phyloP scores from a whole-genome alignment of 2,797 vertebrate genomes.

The Phoeniculus purpureus region DNA sequence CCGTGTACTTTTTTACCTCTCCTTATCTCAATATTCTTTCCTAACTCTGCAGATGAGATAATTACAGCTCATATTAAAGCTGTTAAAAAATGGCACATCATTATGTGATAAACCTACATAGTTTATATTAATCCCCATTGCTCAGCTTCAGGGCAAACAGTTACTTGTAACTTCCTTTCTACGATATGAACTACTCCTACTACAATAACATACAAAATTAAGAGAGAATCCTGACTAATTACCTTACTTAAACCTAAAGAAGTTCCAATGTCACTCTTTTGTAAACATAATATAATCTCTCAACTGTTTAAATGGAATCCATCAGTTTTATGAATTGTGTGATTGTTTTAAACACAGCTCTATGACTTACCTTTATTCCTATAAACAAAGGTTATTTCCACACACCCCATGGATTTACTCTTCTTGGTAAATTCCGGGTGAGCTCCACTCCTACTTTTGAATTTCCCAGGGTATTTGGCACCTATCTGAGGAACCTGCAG shows the following conservation, averaged over 20 bases:
- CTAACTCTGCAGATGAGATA: slow-evolving; percentile 47
- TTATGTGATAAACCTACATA: background rate
- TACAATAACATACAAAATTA: slow-evolving; percentile 32
- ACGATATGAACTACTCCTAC: background rate
- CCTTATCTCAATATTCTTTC: slow-evolving; percentile 37
- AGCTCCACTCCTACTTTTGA: background rate
- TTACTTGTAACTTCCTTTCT: slow-evolving; percentile 30
- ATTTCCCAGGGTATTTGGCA: background rate
- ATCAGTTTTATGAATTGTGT: background rate
- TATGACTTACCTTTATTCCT: background rate
- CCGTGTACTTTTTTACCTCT: slow-evolving; percentile 14
- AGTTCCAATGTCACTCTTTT: background rate
- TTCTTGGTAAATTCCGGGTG: background rate
- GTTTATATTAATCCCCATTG: slow-evolving; percentile 46
- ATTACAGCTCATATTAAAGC: slow-evolving; percentile 51
- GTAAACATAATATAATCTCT: background rate
- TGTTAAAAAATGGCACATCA: slow-evolving; percentile 20
- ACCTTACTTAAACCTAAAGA: slow-evolving; percentile 3
- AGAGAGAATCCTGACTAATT: background rate
- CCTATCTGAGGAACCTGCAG: slow-evolving; percentile 19
- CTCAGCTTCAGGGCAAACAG: slow-evolving; percentile 42
- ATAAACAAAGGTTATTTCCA: background rate
- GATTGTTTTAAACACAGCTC: background rate
- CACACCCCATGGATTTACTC: background rate
- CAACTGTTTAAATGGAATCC: background rate